Evolutionary conservation across 1,140 invertebrate genomes (phyloP), one percentile per base, ranked within the genome.

Genomic region (Meteorus sp.): DNA sequence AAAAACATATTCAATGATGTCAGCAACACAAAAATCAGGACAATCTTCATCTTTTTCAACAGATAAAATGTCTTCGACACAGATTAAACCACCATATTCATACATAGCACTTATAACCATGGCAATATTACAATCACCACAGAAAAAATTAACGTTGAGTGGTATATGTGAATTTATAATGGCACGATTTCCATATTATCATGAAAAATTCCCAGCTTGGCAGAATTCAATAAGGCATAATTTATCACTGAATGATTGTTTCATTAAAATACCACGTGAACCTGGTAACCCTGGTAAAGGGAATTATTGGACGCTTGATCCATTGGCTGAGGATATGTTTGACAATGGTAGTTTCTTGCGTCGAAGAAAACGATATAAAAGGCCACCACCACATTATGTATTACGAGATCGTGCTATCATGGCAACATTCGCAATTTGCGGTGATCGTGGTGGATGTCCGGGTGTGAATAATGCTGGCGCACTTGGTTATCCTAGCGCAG

Each of bases 151-250:
- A 8, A 99, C 97, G 0, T 82, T 99, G 0, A 97, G 94, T 68
- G 96, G 95, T 13, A 99, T 99, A 58, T 99, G 96, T 81, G 96
- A 99, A 75, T 98, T 99, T 76, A 99, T 99, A 61, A 98, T 97
- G 89, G 91, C 90, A n/a, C 77, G 83, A 50, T 99, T 99, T 77
- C 94, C 93, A 0, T 98, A 97, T 71, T 98, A 97, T 75, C 85
- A 92, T 63, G 94, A 95, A 69, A 96, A 97, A 79, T 97, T 95
- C 74, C 95, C 94, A 5, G 92, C 92, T 3, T 96, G 94, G 94
- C 94, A 96, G 77, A 98, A 99, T 76, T 95, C 92, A 1, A 98
- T 99, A 63, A 84, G 97, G 43, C 97, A 99, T 79, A 99, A 99
- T 78, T 81, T 99, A 9, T 95, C 92, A 8, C 81, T 99, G 33